phyloP scores from a whole-genome alignment of 2,797 vertebrate genomes.

The Argyrosomus regius region DNA sequence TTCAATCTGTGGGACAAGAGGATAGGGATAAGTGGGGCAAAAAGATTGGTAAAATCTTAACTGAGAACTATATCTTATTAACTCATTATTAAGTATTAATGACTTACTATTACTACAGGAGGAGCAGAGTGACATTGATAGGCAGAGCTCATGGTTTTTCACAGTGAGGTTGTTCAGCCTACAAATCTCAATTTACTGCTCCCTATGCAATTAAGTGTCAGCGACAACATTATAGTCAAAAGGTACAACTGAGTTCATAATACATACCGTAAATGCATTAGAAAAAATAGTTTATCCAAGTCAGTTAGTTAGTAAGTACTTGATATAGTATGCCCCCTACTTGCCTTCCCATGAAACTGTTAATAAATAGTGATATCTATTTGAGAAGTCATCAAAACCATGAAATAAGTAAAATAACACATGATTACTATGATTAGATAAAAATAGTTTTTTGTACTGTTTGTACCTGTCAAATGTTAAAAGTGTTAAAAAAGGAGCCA shows the following conservation, averaged over 20 bases:
- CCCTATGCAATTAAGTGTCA: neutral
- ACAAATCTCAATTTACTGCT: neutral
- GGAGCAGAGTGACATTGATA: no score
- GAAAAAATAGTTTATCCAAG: neutral
- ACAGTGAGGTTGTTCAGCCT: neutral
- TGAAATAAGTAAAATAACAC: neutral
- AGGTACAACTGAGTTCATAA: neutral
- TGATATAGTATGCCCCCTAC: conserved; percentile 4
- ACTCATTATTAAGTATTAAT: neutral
- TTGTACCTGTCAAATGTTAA: neutral
- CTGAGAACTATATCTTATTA: neutral
- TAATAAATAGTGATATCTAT: neutral
- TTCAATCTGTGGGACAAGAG: conserved; percentile 84
- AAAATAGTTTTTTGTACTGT: neutral
- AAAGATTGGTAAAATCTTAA: neutral
- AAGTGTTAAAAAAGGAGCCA: neutral
- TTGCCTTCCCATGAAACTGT: conserved; percentile 4
- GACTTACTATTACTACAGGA: neutral
- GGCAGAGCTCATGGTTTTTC: neutral
- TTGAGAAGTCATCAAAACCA: no score
- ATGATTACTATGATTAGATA: neutral
- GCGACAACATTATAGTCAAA: neutral
- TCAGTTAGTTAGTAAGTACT: neutral
- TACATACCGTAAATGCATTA: neutral
- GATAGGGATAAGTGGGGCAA: neutral